Conservation (phyloP, 2,113 vertebrate genomes). For the Aegotheles bennettii region DNA sequence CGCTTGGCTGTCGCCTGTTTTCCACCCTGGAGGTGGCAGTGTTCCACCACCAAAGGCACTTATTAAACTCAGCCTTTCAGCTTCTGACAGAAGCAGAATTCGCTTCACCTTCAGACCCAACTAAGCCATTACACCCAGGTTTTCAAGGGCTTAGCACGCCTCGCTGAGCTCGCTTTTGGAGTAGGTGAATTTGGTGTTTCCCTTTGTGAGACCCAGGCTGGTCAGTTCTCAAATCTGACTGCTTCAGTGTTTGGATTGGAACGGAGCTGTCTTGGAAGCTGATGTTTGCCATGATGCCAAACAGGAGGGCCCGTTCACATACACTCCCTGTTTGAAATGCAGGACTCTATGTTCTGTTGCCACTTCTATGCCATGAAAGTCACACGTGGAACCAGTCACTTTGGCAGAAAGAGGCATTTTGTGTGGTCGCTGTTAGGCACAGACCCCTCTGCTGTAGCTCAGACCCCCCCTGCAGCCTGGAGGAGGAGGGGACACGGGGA, state of each 20-base stretch:
- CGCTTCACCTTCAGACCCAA: background rate
- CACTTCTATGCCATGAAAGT: background rate
- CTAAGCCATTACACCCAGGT: background rate
- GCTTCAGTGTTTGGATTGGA: background rate
- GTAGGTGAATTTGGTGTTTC: background rate
- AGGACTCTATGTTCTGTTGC: fast-evolving
- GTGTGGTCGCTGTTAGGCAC: fast-evolving
- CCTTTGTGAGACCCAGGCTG: background rate
- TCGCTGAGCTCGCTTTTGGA: background rate
- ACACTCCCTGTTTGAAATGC: fast-evolving
- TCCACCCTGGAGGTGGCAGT: background rate
- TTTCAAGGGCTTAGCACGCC: background rate
- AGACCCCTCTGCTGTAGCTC: background rate
- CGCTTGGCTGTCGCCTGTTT: fast-evolving
- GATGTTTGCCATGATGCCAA: no score
- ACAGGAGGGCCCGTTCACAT: no score
- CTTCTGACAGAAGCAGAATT: background rate
- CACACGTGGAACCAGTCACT: fast-evolving
- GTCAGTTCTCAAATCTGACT: background rate
- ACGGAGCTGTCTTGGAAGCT: background rate
- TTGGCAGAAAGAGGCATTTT: background rate
- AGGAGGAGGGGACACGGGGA: background rate
- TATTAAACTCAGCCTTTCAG: background rate
- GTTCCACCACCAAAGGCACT: background rate
- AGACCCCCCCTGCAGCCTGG: background rate